These are phyloP conservation scores for Megatriorchis doriae DNA, from an alignment of 2,113 vertebrate species.

Conservation along the genomic window DNA sequence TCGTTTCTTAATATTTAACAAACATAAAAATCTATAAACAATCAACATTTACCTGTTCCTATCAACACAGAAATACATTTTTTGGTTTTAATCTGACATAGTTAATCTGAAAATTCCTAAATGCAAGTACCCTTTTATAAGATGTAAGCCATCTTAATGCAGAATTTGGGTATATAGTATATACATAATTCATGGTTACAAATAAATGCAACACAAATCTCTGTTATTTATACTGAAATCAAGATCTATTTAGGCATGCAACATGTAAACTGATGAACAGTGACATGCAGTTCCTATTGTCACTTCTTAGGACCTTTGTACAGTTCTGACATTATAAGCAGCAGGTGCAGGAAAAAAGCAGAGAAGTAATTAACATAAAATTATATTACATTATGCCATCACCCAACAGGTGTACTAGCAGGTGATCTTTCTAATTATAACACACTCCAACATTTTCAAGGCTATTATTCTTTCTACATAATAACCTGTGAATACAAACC, in stretches of 20 bases:
- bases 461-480: slow-evolving; percentile 38
- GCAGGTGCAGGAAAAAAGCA: slow-evolving; percentile 60
- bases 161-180: not conserved
- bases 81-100: not conserved
- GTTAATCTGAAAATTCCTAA: not conserved
- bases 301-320: slow-evolving; percentile 39
- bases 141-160: not conserved
- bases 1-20: not conserved
- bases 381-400: slow-evolving; percentile 63
- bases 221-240: slow-evolving; percentile 14
- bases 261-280: slow-evolving; percentile 27
- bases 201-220: slow-evolving; percentile 6
- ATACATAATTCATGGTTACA: not conserved
- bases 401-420: slow-evolving; percentile 73
- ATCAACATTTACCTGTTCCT: not conserved
- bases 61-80: not conserved
- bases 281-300: slow-evolving; percentile 28
- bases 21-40: not conserved
- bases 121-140: not conserved
- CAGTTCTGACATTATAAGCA: slow-evolving; percentile 42
- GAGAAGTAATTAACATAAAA: slow-evolving; percentile 63
- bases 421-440: slow-evolving; percentile 67
- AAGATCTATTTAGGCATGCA: slow-evolving; percentile 4
- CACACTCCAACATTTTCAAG: slow-evolving; percentile 24
- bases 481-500: slow-evolving; percentile 37